Percentiles rank a stretch among this genome's conserved stretches.
phyloP scores from a whole-genome alignment of 2,113 vertebrate genomes.

The Martes martes region DNA sequence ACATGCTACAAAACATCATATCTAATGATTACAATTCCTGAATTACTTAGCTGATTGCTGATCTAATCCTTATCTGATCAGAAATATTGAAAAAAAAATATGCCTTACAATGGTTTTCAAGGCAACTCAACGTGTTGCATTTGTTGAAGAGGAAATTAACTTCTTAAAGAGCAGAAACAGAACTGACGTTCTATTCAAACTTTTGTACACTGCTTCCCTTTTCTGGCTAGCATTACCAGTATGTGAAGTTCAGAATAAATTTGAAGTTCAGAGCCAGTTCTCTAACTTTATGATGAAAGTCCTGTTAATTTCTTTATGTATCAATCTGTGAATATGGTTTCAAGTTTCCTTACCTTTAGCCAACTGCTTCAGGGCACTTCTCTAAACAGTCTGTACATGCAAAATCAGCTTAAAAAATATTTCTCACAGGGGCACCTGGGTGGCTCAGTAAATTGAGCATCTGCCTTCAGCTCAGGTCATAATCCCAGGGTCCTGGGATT shows the following conservation, averaged over 20 bases:
- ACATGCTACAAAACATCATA: neutral
- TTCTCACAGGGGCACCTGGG: neutral
- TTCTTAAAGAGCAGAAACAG: neutral
- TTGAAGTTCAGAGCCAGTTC: neutral
- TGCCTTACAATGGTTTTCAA: neutral
- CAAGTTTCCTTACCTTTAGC: neutral
- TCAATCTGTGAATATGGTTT: neutral
- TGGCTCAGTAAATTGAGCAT: neutral
- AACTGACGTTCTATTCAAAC: conserved; percentile 8
- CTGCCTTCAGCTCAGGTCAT: neutral
- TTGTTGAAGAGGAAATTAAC: neutral
- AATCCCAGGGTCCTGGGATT: no score
- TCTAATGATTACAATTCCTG: neutral
- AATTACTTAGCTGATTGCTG: neutral
- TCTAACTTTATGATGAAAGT: neutral
- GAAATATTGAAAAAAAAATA: neutral
- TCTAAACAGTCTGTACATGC: neutral
- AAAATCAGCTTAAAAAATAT: conserved; percentile 12
- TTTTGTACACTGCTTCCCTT: conserved; percentile 6
- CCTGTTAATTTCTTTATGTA: neutral
- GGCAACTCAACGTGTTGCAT: neutral
- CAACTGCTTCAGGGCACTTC: conserved; percentile 9
- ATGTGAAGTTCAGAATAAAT: neutral
- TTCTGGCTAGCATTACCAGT: neutral
- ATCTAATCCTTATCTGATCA: neutral